Evolutionary conservation across 2,888 invertebrate genomes (phyloP).

Genomic region (Limnephilus lunatus): DNA sequence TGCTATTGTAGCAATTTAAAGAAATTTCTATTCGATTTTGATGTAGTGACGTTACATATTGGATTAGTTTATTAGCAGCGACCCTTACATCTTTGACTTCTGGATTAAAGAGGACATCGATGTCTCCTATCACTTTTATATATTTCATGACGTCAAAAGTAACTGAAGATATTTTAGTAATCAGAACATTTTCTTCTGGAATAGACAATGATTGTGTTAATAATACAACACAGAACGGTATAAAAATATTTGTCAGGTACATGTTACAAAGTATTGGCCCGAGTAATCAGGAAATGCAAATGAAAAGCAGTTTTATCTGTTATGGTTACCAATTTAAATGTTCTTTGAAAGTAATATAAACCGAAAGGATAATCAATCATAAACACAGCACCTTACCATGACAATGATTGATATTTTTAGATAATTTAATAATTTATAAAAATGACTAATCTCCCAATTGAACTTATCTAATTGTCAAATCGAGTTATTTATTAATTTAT

Average conservation of each 20-base stretch:
- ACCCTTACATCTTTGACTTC: background rate
- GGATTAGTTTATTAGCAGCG: slow-evolving; percentile 17
- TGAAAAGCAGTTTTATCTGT: too few relatives aligned
- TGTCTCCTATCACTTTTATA: background rate
- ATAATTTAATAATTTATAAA: too few relatives aligned
- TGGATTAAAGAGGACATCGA: slow-evolving; percentile 22
- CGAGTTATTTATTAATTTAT: too few relatives aligned
- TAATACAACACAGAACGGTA: background rate
- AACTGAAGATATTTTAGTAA: background rate
- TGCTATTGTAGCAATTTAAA: background rate
- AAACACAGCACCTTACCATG: too few relatives aligned
- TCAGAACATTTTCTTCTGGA: background rate
- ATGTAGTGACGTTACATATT: background rate
- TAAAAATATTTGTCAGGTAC: background rate
- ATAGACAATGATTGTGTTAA: background rate
- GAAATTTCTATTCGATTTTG: slow-evolving; percentile 12
- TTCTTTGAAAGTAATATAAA: too few relatives aligned
- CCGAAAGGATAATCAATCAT: too few relatives aligned
- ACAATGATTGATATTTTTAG: too few relatives aligned
- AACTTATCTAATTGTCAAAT: too few relatives aligned
- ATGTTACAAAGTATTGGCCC: too few relatives aligned
- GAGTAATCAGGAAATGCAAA: too few relatives aligned
- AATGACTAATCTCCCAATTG: too few relatives aligned
- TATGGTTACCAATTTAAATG: too few relatives aligned
- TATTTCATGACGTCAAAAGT: background rate